These are phyloP conservation scores for Psittacara wagleri DNA, from an alignment of 2,113 vertebrate genomes.

Conservation along the genomic window DNA sequence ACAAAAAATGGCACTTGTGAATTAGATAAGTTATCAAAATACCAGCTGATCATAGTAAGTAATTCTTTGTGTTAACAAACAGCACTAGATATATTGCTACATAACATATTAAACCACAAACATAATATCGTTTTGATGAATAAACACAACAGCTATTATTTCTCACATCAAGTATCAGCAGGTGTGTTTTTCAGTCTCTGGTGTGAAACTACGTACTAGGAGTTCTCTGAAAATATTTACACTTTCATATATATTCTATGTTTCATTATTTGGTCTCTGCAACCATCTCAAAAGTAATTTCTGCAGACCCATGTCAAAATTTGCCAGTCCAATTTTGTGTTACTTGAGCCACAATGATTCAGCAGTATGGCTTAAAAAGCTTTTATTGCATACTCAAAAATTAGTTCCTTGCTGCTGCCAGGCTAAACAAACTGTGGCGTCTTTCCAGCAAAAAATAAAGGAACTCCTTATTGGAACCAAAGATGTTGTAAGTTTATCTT, in stretches of 20 bases:
- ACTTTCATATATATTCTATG: neutral
- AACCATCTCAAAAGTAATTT: neutral
- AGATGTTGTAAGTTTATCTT: slow-evolving; percentile 54
- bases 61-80: neutral
- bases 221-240: neutral
- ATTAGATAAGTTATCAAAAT: neutral
- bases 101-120: neutral
- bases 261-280: neutral
- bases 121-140: neutral
- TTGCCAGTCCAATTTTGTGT: fast-evolving
- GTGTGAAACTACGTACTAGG: neutral
- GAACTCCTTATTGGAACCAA: slow-evolving; percentile 43
- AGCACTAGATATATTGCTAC: neutral
- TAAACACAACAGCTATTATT: neutral
- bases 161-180: neutral
- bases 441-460: slow-evolving; percentile 42
- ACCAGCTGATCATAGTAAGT: neutral
- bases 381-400: neutral
- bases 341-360: slow-evolving; percentile 7
- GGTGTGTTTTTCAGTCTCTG: neutral
- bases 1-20: neutral
- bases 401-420: neutral
- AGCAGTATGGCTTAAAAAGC: slow-evolving; percentile 23
- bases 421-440: slow-evolving; percentile 51
- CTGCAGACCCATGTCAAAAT: neutral